Evolutionary conservation across 2,797 vertebrate genomes (phyloP).

Genomic region (Xyrichtys novacula): DNA sequence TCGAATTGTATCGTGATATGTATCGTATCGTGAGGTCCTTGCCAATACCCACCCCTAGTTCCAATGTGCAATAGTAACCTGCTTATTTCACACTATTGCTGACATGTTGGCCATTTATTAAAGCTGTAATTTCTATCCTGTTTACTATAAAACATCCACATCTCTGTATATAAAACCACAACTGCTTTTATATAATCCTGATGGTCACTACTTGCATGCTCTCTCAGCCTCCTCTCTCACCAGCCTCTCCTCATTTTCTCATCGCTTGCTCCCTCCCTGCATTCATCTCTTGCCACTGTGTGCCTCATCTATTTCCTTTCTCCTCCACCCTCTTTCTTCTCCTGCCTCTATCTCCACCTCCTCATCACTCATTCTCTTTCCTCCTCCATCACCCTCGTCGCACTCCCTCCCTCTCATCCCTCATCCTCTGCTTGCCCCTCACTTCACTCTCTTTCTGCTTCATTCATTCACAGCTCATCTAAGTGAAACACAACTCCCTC

Average conservation of each 20-base stretch:
- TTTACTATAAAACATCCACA: neutral
- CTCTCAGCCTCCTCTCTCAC: slow-evolving; percentile 24
- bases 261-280: slow-evolving; percentile 29
- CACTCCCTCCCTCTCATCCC: slow-evolving; percentile 61
- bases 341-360: slow-evolving; percentile 57
- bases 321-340: slow-evolving; percentile 33
- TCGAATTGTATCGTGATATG: no score
- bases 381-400: slow-evolving; percentile 57
- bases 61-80: no score
- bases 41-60: no score
- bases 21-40: no score
- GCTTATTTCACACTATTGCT: no score
- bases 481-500: slow-evolving; percentile 62
- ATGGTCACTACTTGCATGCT: slow-evolving; percentile 10
- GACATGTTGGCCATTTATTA: no score
- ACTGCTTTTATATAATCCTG: neutral
- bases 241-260: slow-evolving; percentile 23
- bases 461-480: slow-evolving; percentile 41
- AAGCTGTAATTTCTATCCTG: neutral
- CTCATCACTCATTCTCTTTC: slow-evolving; percentile 72
- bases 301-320: slow-evolving; percentile 53
- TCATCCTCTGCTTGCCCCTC: slow-evolving; percentile 51
- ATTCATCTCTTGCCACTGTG: slow-evolving; percentile 47
- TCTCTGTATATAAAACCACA: neutral
- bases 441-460: slow-evolving; percentile 33